phyloP scores from a whole-genome alignment of 2,113 vertebrate genomes.

The Labrus mixtus region DNA sequence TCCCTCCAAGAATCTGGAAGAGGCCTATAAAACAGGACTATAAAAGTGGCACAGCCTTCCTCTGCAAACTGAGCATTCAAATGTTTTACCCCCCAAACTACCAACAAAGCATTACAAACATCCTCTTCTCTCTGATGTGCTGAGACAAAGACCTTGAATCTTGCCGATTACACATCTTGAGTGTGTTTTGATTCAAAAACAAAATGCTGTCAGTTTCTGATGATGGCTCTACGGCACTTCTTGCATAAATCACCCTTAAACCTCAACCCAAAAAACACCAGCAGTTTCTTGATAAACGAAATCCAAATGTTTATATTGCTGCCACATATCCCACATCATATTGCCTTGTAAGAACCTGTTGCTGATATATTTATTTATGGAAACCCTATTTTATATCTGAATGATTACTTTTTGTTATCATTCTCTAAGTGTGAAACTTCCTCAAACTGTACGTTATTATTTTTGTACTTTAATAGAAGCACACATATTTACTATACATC shows the following conservation, averaged over 20 bases:
- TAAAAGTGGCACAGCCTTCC: slow-evolving; percentile 78
- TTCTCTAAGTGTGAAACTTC: too few relatives aligned
- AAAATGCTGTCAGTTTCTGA: background rate
- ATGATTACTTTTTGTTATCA: too few relatives aligned
- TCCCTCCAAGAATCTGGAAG: slow-evolving; percentile 84
- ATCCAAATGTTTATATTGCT: background rate
- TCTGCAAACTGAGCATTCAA: slow-evolving; percentile 54
- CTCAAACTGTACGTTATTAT: background rate
- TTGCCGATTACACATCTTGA: background rate
- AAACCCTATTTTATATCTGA: background rate
- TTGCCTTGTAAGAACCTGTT: background rate
- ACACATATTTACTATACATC: background rate
- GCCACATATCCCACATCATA: background rate
- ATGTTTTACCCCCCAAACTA: slow-evolving; percentile 29
- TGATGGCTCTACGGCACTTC: slow-evolving; percentile 2
- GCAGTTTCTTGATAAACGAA: background rate
- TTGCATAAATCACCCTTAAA: slow-evolving; percentile 5
- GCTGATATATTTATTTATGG: background rate
- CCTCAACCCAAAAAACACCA: background rate
- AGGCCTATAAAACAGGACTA: slow-evolving; percentile 84
- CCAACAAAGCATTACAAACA: slow-evolving; percentile 28
- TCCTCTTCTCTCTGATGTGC: background rate
- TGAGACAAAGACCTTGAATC: background rate
- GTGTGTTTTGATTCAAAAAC: background rate
- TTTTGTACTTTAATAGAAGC: background rate